Base-by-base conservation (phyloP, 2,797 vertebrate genomes). In the Cuculus canorus region DNA sequence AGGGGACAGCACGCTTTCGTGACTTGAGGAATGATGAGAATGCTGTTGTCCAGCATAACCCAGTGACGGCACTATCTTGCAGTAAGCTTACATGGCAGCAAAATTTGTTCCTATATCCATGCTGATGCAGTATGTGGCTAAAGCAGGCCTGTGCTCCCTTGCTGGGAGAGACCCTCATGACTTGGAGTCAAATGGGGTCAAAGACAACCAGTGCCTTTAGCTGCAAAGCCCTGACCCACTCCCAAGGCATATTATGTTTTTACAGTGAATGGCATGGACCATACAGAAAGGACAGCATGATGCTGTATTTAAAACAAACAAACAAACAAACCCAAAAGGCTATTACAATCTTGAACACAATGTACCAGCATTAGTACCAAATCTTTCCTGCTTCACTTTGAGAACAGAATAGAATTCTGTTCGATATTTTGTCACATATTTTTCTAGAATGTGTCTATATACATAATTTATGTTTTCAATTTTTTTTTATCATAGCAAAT, bases 41-140 rank as follows among this genome's bases (percentile, higher is more conserved):
- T 0, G 0, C 39, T 43, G 33, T 2, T 60, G 45, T 59, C 21
- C 47, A 60, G 68, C 19, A 25, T 2, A 25, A 9, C 33, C n/a
- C 32, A 63, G 48, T 30, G 8, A 57, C 45, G 73, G 39, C n/a
- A 61, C 18, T 39, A 15, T 7, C 24, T 50, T 72, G 47, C n/a
- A 60, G 22, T 39, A 77, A 77, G 17, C 5, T 60, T 77, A 24
- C 22, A 35, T 39, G 6, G 30, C 37, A 59, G 61, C 33, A 73
- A n/a, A 63, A 85, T 33, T 33, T 33, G 32, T 37, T 81, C 53
- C 47, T 76, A 53, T 27, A 60, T 17, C 50, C 39, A 59, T 32
- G 73, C 32, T 21, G 43, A 68, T 41, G 18, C 21, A 48, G 11
- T 22, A 48, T 3, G 14, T 30, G 48, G 39, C 24, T 48, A 21